Evolutionary conservation across 2,888 invertebrate species (phyloP), one percentile per base, ranked within the genome.

Genomic region (Brenthis ino): DNA sequence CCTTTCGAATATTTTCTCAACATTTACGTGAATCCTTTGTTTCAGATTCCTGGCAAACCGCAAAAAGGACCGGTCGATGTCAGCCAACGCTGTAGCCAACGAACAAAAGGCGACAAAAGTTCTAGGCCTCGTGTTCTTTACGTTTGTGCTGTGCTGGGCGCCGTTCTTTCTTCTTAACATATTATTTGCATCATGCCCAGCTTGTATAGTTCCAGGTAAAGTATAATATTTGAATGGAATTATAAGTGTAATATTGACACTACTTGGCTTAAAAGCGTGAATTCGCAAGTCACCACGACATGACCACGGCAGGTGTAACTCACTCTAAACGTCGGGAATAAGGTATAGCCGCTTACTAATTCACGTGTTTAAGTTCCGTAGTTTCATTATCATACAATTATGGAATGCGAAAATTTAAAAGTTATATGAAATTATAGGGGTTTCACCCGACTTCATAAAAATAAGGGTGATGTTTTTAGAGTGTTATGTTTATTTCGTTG

Each of bases 61-160:
- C 72, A 95, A 94, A 76, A 96, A 96, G 80, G 94, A 95, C 14
- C 94, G 95, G 77, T 95, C 95, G 3, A 84, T 96, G 73, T 95
- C 96, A 1, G 96, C 96, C 12, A 96, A 96, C 81, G 96, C 96
- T 0, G 97, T 97, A 2, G 96, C 96, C n/a, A 96, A 96, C 47
- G 98, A 99, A 85, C 98, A 98, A 85, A 99, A 98, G 83, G 99
- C 99, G 1, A 98, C 98, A 67, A 98, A 98, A 90, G 98, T 97
- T 0, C 93, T 98, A 6, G 98, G 98, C 0, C 89, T 98, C 55
- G 98, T 98, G 0, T 98, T 98, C 93, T 97, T 97, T 88, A 97
- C 97, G 0, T 98, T 98, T 86, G 98, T 98, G 64, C 91, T 98
- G 12, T 98, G 98, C 84, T 98, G 98, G 98, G 96, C 97, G 24